These are phyloP conservation scores for Psittacula echo DNA, from an alignment of 2,797 vertebrate genomes.

Conservation along the genomic window DNA sequence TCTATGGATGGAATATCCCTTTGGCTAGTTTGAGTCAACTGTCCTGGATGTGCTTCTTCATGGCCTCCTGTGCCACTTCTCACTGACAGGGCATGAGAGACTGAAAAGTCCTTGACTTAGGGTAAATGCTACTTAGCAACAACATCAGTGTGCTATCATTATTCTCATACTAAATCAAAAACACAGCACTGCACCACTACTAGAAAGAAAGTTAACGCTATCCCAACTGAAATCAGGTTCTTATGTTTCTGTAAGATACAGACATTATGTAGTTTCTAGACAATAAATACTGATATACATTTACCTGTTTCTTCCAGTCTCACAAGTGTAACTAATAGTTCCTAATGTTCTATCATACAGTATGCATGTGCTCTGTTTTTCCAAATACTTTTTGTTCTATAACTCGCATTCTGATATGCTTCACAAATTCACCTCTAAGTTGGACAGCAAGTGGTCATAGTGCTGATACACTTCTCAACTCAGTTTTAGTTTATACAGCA, in stretches of 20 bases:
- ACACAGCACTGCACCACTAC: background rate
- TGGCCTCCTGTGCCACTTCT: background rate
- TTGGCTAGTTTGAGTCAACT: background rate
- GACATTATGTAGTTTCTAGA: background rate
- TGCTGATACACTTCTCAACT: background rate
- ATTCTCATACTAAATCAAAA: background rate
- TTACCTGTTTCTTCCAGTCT: background rate
- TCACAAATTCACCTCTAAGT: background rate
- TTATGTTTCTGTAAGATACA: background rate
- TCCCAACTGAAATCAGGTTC: background rate
- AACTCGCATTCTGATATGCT: background rate
- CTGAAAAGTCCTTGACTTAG: background rate
- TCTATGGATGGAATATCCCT: background rate
- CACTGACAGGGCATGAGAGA: background rate
- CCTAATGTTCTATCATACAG: background rate
- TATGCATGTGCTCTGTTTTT: background rate
- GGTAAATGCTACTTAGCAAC: background rate
- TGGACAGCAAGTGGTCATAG: background rate
- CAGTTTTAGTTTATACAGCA: background rate
- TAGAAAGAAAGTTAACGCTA: background rate
- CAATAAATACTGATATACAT: background rate
- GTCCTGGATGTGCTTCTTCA: background rate
- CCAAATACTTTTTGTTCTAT: background rate
- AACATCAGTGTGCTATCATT: background rate
- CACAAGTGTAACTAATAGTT: background rate